A percentile compares a stretch with the other conserved stretches of the same genome.
Evolutionary conservation across 2,888 invertebrate species (phyloP).

Genomic region (Sepiola atlantica): DNA sequence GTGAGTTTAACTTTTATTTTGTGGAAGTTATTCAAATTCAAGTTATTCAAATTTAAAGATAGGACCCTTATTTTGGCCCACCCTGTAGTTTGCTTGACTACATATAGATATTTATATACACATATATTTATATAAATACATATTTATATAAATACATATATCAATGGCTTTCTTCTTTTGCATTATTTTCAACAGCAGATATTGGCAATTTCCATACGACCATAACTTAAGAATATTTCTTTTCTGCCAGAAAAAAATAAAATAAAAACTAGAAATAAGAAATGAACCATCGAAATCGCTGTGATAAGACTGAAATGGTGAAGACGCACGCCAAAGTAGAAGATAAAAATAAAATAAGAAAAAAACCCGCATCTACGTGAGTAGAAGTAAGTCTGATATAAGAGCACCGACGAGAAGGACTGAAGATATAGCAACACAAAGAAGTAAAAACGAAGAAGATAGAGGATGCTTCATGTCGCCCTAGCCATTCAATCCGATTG

Average conservation of each 20-base stretch:
- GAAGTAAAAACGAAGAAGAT: background rate
- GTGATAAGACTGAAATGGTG: background rate
- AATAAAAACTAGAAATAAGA: background rate
- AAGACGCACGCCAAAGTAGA: background rate
- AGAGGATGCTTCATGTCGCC: constrained; percentile 18
- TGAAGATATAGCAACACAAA: background rate
- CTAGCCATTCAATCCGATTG: background rate
- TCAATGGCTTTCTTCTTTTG: background rate
- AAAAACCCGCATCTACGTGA: background rate
- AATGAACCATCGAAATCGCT: background rate
- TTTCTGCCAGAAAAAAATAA: background rate
- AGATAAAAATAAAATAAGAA: background rate
- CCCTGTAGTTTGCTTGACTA: too few relatives aligned
- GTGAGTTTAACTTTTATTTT: too few relatives aligned
- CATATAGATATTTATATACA: too few relatives aligned
- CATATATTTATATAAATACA: background rate
- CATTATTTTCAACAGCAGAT: background rate
- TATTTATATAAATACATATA: background rate
- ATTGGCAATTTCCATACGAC: constrained; percentile 8
- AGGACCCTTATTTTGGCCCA: too few relatives aligned
- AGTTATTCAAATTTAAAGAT: too few relatives aligned
- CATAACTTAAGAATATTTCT: background rate
- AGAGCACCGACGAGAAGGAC: background rate
- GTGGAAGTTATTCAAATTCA: too few relatives aligned
- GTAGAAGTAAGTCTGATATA: background rate